Percentiles rank a stretch among this genome's conserved stretches.
These are phyloP conservation scores for Tetramorium parvispinum DNA, from an alignment of 1,140 invertebrate genomes.

Conservation along the genomic window DNA sequence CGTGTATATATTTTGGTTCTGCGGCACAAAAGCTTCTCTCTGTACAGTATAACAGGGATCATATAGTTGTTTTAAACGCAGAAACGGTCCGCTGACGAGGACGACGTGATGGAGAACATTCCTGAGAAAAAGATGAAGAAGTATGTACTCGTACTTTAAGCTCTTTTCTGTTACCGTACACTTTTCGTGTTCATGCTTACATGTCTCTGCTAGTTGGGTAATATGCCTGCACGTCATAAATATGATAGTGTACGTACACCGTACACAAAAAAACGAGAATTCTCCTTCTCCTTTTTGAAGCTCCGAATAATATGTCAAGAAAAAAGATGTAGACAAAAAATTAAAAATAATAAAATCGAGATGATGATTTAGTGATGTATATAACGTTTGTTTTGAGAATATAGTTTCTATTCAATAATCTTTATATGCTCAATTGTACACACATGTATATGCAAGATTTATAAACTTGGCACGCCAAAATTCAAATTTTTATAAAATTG, in stretches of 20 bases:
- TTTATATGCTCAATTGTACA: neutral
- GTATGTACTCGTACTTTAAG: slow-evolving; percentile 61
- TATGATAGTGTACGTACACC: neutral
- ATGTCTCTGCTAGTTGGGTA: neutral
- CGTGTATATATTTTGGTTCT: neutral
- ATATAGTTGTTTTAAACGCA: slow-evolving; percentile 27
- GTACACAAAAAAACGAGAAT: neutral
- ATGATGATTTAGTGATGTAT: neutral
- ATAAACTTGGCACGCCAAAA: too few species aligned
- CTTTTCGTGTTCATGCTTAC: neutral
- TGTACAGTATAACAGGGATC: neutral
- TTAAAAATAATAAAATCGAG: too few species aligned
- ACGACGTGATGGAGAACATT: slow-evolving; percentile 68
- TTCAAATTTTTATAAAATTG: too few species aligned
- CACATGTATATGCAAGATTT: too few species aligned
- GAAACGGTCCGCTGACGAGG: slow-evolving; percentile 59
- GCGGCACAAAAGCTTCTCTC: neutral
- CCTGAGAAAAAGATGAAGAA: slow-evolving; percentile 63
- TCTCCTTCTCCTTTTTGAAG: neutral
- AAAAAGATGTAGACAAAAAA: too few species aligned
- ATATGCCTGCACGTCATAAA: neutral
- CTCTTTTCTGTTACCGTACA: neutral
- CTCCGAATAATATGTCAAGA: neutral
- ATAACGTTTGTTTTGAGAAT: neutral
- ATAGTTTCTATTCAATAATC: neutral